Percentiles rank a stretch among this genome's conserved stretches.
Evolutionary conservation across 1,140 invertebrate species (phyloP).

Genomic region (Aphidius ervi): DNA sequence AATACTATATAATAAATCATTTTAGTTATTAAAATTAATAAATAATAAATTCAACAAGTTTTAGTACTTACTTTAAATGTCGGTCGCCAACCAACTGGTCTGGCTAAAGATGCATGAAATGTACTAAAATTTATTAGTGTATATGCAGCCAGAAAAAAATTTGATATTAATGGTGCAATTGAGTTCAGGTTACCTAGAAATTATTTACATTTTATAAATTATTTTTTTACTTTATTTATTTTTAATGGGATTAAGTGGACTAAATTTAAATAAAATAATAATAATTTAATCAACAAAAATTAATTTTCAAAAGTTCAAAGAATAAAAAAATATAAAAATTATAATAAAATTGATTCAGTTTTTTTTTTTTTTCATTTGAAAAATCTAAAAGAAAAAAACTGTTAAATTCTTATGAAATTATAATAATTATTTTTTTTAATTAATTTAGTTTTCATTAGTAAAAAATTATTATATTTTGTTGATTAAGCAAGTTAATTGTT

Average conservation of each 20-base stretch:
- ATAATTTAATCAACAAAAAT: conserved; percentile 8
- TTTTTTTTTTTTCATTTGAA: no score
- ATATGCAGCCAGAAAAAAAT: conserved; percentile 97
- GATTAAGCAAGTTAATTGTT: no score
- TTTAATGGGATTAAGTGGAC: neutral
- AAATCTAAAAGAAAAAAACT: no score
- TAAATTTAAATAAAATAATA: conserved; percentile 10
- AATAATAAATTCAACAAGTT: conserved; percentile 6
- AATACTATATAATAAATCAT: conserved; percentile 70
- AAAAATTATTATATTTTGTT: no score
- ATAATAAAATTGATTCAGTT: no score
- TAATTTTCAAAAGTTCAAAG: neutral
- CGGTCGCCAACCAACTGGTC: conserved; percentile 82
- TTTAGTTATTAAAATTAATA: neutral
- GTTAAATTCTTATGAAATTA: no score
- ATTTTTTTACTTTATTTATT: conserved; percentile 3
- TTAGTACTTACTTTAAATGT: conserved; percentile 68
- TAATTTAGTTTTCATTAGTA: no score
- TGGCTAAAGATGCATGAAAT: conserved; percentile 88
- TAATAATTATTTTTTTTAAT: no score
- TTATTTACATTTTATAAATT: conserved; percentile 3
- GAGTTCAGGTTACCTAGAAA: conserved; percentile 76
- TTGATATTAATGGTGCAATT: conserved; percentile 95
- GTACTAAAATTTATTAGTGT: conserved; percentile 96
- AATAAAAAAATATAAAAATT: no score